Base-by-base conservation (phyloP, 2,797 vertebrate species). In the Chaenodraco wilsoni region DNA sequence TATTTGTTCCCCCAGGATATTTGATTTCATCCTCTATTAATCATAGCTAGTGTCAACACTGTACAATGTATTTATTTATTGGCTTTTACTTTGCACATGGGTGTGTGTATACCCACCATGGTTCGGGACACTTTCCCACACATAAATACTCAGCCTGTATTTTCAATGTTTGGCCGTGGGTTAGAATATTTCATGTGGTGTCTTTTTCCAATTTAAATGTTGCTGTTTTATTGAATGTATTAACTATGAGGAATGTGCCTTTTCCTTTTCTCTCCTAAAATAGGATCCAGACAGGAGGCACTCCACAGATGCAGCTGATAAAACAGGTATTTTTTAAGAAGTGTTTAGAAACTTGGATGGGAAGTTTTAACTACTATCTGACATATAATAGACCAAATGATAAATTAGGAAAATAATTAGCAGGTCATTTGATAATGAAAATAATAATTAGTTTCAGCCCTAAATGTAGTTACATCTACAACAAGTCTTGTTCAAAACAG, bases 261-360 rank as follows among this genome's bases (percentile, higher is more conserved):
- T 72, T 73, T 75, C 1, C 2, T 9, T 8, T 44, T 75, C 16
- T 68, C 9, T 87, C 57, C 37, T n/a, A 1, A 57, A 90, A 72
- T 65, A 99, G 98, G 96, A 97, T 55, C 88, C 94, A 57, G 97
- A 97, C 19, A 93, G 94, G 80, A 94, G 88, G 43, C 87, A 84
- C 40, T 87, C 95, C 1, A 89, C 92, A 3, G 96, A 98, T 56
- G 83, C 86, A 14, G 52, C 82, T 49, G 79, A 89, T 23, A 97
- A 94, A 93, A 87, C 94, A 89, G 96, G 96, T 97, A 91, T 31
- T 71, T 46, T 48, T 68, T 37, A 37, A 37, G 33, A 37, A 37
- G 33, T 37, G 33, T 37, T 9, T 6, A 37, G 33, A 37, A 9
- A 37, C 33, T 9, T 37, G 33, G 8, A 9, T 37, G 33, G 33